Evolutionary conservation across 2,113 vertebrate genomes (phyloP), one percentile per base, ranked within the genome.

Genomic region (Eira barbara): DNA sequence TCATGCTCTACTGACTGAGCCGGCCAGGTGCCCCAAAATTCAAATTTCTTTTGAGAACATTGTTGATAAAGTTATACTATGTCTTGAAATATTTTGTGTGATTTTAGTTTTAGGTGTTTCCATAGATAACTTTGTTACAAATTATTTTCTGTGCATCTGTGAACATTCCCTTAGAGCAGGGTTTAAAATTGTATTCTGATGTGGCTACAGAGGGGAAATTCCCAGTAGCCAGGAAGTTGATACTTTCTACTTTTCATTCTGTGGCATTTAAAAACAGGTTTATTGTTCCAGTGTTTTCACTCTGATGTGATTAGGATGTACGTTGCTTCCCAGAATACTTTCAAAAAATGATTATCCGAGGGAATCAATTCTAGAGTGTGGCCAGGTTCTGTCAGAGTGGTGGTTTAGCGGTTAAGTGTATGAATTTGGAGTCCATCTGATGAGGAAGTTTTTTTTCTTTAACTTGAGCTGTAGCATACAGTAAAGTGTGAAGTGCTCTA

Each of bases 221-320:
- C 76, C 76, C 90, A 87, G 71, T 89, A 96, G 88, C 55, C 73
- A 90, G 95, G 93, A 97, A 96, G 85, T 84, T 9, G 78, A 89
- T 97, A 96, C 85, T 96, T 97, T 94, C 4, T 39, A 78, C 57
- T 97, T 96, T 96, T 94, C 69, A 79, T 94, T 97, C 78, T 95
- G 92, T 84, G 93, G 82, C 84, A 67, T 97, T 97, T 97, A 88
- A 96, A 97, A 94, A 81, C 67, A 82, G 21, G 23, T 84, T 95
- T 96, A 61, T 91, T 86, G 55, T 94, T 83, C 71, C 42, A 2
- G 34, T 91, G 49, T 63, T 45, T 95, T 82, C 31, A 78, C 47
- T 92, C 67, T 89, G 55, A 83, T 96, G 21, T 63, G 80, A 80
- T 86, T 92, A 94, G 42, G 31, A 71, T 88, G 39, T 47, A 36